Evolutionary conservation across 2,888 invertebrate species (phyloP), one percentile per base, ranked within the genome.

Genomic region (Drosophila macrospina): DNA sequence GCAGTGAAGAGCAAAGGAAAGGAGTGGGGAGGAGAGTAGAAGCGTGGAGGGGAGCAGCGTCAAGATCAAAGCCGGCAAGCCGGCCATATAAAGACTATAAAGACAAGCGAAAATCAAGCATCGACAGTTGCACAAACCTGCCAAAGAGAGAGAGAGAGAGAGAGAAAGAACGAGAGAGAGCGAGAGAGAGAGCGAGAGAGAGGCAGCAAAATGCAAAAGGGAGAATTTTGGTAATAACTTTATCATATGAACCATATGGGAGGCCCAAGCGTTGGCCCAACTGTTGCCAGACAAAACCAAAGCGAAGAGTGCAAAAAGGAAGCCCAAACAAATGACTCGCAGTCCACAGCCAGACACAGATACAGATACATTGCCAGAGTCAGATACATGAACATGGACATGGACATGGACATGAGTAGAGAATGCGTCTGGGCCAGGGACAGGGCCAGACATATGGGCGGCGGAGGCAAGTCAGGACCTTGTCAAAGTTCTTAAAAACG

Each of bases 221-320:
- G 83, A 78, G 88, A 88, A 45, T 78, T 91, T 90, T 84, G 88
- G 91, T 92, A 91, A 91, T 92, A 91, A 91, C 91, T 91, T 91
- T 91, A 91, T 91, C 91, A 90, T 88, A 34, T 16, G 30, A 47
- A 55, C 92, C 90, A 89, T 91, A 91, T 91, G 91, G 92, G 91
- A 90, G 91, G 91, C 90, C 90, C 63, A 59, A 24, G 34, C 7
- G 8, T 11, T n/a, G 16, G 59, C n/a, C 62, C 79, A 88, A 75
- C 86, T 86, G 83, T 79, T 69, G 72, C 61, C 72, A 44, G 28
- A 47, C 10, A 52, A 51, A 44, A 24, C 28, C 41, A 42, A 55
- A 62, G 57, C 41, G 24, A 20, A 42, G 28, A 6, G 13, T 13
- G 16, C 11, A 69, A 64, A 73, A 71, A 70, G 82, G 73, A 65